These are phyloP conservation scores for Heliconius charithonia DNA, from an alignment of 2,888 invertebrate species.

Conservation along the genomic window DNA sequence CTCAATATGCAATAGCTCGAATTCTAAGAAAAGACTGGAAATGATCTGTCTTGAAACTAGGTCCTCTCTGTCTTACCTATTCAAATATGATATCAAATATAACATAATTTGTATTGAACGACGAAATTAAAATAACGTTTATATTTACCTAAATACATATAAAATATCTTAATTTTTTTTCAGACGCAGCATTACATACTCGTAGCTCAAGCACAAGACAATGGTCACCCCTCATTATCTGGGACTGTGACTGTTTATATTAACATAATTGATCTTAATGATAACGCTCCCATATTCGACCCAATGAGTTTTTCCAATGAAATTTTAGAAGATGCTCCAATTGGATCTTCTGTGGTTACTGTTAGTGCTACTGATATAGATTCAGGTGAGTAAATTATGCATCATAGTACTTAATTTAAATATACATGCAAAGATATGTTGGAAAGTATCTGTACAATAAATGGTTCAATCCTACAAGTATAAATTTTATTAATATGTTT, in stretches of 20 bases:
- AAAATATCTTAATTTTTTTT: conserved; percentile 45
- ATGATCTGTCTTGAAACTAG: no score
- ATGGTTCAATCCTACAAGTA: no score
- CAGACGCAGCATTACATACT: conserved; percentile 98
- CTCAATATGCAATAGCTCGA: no score
- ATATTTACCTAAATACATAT: background rate
- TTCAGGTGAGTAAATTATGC: conserved; percentile 85
- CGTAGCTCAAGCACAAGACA: conserved; percentile 96
- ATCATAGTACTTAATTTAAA: no score
- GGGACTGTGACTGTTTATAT: conserved; percentile 97
- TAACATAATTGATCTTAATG: conserved; percentile 97
- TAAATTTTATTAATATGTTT: no score
- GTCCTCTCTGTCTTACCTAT: no score
- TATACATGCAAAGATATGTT: no score
- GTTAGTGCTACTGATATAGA: conserved; percentile 96
- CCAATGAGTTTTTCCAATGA: conserved; percentile 96
- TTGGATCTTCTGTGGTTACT: conserved; percentile 92
- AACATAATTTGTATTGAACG: background rate
- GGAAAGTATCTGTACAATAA: no score
- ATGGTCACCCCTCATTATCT: conserved; percentile 92
- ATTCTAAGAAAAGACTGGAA: no score
- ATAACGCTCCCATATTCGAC: conserved; percentile 97
- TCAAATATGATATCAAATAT: background rate
- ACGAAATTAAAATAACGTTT: background rate
- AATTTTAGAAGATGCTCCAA: conserved; percentile 92